Evolutionary conservation across 1,140 invertebrate genomes (phyloP), one percentile per base, ranked within the genome.

Genomic region (Drosophila sp.): DNA sequence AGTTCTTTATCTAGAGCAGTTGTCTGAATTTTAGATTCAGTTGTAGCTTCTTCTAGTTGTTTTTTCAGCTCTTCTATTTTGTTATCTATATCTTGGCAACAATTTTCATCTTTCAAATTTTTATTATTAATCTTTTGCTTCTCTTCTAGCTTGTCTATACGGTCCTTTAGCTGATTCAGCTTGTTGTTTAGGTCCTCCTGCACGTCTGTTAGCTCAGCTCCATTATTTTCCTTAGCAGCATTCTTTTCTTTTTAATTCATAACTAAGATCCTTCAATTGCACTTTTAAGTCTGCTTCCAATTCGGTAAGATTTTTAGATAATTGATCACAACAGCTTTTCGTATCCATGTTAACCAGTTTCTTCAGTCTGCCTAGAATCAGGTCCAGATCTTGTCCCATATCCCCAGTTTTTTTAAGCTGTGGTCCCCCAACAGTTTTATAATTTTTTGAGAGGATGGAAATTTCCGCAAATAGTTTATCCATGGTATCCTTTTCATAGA

Each of bases 401-500:
- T 84, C 64, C 2, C 59, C 59, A 25, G 16, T 65, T 21, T 38
- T 0, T 3, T 25, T 6, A 0, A 79, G 2, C 0, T 34, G 13
- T 8, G 9, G 2, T 9, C 4, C 11, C 1, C 32, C 8, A 0
- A 1, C 8, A 1, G 43, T n/a, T n/a, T 8, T 38, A 7, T 29
- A 40, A 6, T 14, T 48, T 1, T 11, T 2, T 4, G 32, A 57
- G 1, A 56, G 51, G 0, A 11, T 29, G 9, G 50, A 51, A 0
- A 77, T 5, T 1, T 56, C 61, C 0, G 36, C n/a, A 6, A 83
- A 46, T 0, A 83, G 9, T 2, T 14, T 41, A 2, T 36, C 2
- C 67, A 83, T 46, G 0, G 56, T 53, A 3, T 25, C 6, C 6
- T 67, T 54, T 9, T 82, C 80, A 14, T 76, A 64, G 14, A 72